phyloP scores from a whole-genome alignment of 2,888 invertebrate genomes.

The Xanthia icteritia region DNA sequence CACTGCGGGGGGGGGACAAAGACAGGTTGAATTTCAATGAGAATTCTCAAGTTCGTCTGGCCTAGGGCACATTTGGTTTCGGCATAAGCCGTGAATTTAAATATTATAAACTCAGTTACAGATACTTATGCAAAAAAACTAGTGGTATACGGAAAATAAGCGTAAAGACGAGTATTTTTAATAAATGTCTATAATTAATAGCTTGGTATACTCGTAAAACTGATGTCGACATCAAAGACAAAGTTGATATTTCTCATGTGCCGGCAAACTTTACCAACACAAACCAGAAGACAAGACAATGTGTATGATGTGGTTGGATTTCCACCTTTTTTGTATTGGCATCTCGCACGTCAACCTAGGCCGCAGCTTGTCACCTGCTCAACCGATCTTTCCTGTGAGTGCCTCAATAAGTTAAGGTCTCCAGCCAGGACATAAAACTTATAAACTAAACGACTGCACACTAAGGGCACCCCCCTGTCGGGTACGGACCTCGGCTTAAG shows the following conservation, averaged over 20 bases:
- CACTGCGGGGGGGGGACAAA: conserved; percentile 86
- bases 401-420: too few relatives aligned
- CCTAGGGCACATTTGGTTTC: too few relatives aligned
- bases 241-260: background rate
- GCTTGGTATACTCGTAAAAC: background rate
- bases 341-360: too few relatives aligned
- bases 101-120: background rate
- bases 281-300: background rate
- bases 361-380: too few relatives aligned
- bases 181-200: background rate
- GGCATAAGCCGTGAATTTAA: background rate
- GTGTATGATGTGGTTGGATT: background rate
- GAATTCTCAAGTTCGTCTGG: background rate
- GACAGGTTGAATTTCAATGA: background rate
- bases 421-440: too few relatives aligned
- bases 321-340: background rate
- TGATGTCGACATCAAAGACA: background rate
- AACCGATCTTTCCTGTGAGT: too few relatives aligned
- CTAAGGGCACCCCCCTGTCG: too few relatives aligned
- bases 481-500: too few relatives aligned
- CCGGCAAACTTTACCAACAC: background rate
- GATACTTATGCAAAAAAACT: background rate
- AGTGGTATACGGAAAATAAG: background rate
- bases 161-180: background rate
- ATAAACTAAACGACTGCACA: too few relatives aligned